Evolutionary conservation across 2,888 invertebrate species (phyloP).

Genomic region (Noctua comes): DNA sequence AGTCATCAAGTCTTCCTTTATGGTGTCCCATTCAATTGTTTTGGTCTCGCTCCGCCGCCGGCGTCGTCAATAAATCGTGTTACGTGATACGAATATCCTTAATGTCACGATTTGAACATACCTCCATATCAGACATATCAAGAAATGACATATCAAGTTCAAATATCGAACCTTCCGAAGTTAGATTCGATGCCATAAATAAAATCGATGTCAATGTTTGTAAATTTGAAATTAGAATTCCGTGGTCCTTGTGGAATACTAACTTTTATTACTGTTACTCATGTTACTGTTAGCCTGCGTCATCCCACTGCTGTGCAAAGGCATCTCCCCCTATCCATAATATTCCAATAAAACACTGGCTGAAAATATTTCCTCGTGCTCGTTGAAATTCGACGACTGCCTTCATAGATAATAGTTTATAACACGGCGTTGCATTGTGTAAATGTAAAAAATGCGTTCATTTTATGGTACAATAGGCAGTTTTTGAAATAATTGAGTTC

Average conservation of each 20-base stretch:
- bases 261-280: slow-evolving; percentile 16
- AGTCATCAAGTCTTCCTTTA: slow-evolving; percentile 51
- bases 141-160: slow-evolving; percentile 45
- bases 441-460: slow-evolving; percentile 33
- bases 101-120: slow-evolving; percentile 48
- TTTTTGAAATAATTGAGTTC: slow-evolving; percentile 54
- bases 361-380: slow-evolving; percentile 17
- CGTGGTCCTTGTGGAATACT: slow-evolving; percentile 11
- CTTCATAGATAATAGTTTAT: slow-evolving; percentile 39
- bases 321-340: slow-evolving; percentile 14
- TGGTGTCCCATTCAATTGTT: slow-evolving; percentile 68
- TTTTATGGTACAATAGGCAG: slow-evolving; percentile 54
- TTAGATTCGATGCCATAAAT: slow-evolving; percentile 1
- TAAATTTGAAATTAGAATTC: slow-evolving; percentile 42
- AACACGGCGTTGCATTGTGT: slow-evolving; percentile 27
- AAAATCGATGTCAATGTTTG: slow-evolving; percentile 9
- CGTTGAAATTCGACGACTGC: slow-evolving; percentile 37
- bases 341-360: slow-evolving; percentile 50
- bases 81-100: slow-evolving; percentile 63
- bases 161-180: slow-evolving; percentile 29
- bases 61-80: slow-evolving; percentile 64
- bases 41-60: slow-evolving; percentile 68
- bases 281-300: background rate
- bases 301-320: background rate
- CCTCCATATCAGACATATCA: slow-evolving; percentile 33